A percentile compares a stretch with the other conserved stretches of the same genome.
phyloP scores from a whole-genome alignment of 2,797 vertebrate species.

The Zalophus californianus region DNA sequence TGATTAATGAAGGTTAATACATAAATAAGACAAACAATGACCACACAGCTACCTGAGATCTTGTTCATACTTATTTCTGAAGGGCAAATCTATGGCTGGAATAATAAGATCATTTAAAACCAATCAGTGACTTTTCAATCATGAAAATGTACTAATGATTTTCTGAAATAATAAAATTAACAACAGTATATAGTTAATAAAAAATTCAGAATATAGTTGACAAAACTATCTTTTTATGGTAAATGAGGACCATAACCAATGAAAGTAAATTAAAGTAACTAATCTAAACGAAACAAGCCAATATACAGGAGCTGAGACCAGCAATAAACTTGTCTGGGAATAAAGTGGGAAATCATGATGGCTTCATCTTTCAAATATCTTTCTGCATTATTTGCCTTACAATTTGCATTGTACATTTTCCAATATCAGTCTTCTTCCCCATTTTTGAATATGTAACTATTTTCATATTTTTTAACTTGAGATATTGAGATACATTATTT shows the following conservation, averaged over 20 bases:
- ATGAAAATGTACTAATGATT: neutral
- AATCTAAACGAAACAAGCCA: neutral
- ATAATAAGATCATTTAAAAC: neutral
- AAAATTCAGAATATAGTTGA: neutral
- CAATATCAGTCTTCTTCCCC: neutral
- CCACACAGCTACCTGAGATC: neutral
- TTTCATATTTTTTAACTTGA: constrained; percentile 3
- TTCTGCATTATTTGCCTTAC: neutral
- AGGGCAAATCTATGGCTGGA: neutral
- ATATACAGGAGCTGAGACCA: neutral
- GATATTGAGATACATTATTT: neutral
- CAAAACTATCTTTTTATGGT: neutral
- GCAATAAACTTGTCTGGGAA: neutral
- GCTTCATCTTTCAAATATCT: neutral
- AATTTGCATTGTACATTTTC: neutral
- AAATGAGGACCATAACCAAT: neutral
- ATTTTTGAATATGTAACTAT: neutral
- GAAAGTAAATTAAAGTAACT: neutral
- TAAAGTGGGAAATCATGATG: neutral
- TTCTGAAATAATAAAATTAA: neutral
- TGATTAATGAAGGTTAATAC: neutral
- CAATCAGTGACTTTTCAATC: neutral
- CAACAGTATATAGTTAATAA: neutral
- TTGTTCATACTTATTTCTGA: neutral
- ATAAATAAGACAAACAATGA: neutral